phyloP scores from a whole-genome alignment of 1,140 invertebrate species.

The Galendromus occidentalis region DNA sequence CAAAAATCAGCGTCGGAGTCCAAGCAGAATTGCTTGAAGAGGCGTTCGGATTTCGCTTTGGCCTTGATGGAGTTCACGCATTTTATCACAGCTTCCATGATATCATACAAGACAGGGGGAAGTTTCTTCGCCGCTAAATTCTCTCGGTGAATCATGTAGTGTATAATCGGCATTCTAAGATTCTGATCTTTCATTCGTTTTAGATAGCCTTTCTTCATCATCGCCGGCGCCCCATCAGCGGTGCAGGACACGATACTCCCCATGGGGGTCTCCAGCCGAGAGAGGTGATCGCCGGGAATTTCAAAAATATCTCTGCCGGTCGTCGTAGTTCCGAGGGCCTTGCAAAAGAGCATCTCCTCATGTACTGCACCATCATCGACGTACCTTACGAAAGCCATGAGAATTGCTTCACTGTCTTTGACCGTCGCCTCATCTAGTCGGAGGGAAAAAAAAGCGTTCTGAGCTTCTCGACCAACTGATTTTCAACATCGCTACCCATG shows the following conservation, averaged over 20 bases:
- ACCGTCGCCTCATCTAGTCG: conserved; percentile 20
- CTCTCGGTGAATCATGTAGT: neutral
- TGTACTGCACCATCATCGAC: conserved; percentile 18
- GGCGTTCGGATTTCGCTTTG: no score
- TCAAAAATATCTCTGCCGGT: conserved; percentile 20
- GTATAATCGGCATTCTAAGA: conserved; percentile 12
- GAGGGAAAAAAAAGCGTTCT: conserved; percentile 20
- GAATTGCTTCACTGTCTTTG: conserved; percentile 19
- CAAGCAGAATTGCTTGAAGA: no score
- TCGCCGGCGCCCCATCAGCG: neutral
- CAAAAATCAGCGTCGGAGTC: neutral
- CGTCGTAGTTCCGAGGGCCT: conserved; percentile 20
- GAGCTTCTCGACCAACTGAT: conserved; percentile 20
- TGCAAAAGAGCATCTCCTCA: conserved; percentile 19
- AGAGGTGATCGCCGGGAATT: conserved; percentile 8
- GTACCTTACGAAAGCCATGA: conserved; percentile 20
- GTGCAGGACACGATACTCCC: no score
- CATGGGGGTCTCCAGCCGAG: neutral
- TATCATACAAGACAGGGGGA: no score
- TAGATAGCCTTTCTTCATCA: conserved; percentile 12
- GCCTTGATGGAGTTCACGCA: no score
- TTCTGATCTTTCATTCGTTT: conserved; percentile 14
- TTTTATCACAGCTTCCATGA: no score
- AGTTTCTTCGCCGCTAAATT: no score
- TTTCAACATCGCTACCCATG: conserved; percentile 21